phyloP scores from a whole-genome alignment of 2,113 vertebrate genomes.

The Hemicordylus capensis region DNA sequence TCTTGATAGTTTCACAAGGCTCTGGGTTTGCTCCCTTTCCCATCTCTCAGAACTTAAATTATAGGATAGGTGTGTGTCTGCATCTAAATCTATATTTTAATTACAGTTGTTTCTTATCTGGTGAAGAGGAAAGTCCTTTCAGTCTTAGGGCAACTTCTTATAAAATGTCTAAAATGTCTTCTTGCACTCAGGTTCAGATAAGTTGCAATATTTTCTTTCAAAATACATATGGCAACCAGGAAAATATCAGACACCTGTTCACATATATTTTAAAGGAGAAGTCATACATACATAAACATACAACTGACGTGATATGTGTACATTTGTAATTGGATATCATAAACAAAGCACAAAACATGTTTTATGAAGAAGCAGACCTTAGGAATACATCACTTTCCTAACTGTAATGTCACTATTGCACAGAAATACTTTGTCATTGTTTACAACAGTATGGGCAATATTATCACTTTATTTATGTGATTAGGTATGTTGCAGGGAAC shows the following conservation, averaged over 20 bases:
- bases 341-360: background rate
- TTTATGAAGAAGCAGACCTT: no score
- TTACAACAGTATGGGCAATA: background rate
- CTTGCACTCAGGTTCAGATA: no score
- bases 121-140: background rate
- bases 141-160: background rate
- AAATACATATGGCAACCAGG: background rate
- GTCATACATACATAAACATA: background rate
- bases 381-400: no score
- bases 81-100: background rate
- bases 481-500: background rate
- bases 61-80: background rate
- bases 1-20: background rate
- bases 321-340: background rate
- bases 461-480: background rate
- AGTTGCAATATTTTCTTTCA: background rate
- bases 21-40: background rate
- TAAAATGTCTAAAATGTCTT: no score
- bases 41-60: background rate
- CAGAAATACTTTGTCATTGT: no score
- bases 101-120: background rate
- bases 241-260: background rate
- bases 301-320: background rate
- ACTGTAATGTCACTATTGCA: no score
- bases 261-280: background rate